Percentiles rank a stretch among this genome's conserved stretches.
Conservation (phyloP, 2,113 vertebrate genomes). For the Heptranchias perlo region DNA sequence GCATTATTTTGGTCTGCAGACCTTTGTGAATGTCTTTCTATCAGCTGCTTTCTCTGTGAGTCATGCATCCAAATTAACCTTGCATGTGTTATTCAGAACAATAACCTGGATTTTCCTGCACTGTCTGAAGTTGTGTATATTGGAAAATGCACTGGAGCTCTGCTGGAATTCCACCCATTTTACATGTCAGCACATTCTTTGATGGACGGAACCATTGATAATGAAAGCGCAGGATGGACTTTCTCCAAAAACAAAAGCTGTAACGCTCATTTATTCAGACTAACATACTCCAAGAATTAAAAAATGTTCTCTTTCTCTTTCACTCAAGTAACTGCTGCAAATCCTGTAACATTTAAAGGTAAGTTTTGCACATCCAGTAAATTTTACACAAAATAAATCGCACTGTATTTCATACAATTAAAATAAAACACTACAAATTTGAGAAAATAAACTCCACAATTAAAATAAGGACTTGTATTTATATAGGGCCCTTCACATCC, state of each 20-base stretch:
- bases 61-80: background rate
- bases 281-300: background rate
- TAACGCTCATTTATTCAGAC: background rate
- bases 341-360: background rate
- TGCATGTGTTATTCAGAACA: background rate
- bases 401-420: too few relatives aligned
- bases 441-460: background rate
- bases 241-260: background rate
- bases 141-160: background rate
- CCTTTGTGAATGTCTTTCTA: background rate
- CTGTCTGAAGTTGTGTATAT: background rate
- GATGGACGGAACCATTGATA: background rate
- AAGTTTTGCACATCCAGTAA: background rate
- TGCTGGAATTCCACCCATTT: background rate
- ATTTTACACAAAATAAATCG: background rate
- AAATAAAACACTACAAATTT: background rate
- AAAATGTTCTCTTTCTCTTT: background rate
- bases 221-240: background rate
- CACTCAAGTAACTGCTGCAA: background rate
- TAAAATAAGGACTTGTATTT: background rate
- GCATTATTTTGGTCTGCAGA: background rate
- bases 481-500: background rate
- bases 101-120: background rate
- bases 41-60: background rate
- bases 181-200: background rate